A percentile compares a stretch with the other conserved stretches of the same genome.
Conservation (phyloP, 2,113 vertebrate species). For the Dolichallabes microphthalmus region DNA sequence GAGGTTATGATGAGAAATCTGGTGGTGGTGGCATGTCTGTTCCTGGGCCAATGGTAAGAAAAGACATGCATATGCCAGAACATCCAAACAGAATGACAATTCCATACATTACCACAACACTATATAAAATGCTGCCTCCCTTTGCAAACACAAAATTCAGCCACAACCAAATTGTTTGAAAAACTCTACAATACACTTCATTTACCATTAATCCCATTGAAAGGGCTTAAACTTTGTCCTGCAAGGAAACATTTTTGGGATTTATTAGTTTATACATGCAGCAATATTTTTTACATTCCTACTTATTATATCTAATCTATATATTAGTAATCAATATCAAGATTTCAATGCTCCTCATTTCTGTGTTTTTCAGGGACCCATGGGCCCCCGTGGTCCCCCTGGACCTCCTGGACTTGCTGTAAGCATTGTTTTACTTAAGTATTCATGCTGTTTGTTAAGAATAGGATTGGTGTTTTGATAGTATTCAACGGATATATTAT, state of each 20-base stretch:
- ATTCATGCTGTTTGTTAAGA: not conserved
- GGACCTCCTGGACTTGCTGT: slow-evolving; percentile 86
- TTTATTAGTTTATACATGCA: not conserved
- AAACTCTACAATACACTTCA: not conserved
- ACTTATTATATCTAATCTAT: not conserved
- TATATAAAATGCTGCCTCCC: not conserved
- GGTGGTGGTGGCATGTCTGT: slow-evolving; percentile 70
- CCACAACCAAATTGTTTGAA: not conserved
- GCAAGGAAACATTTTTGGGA: not conserved
- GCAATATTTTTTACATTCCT: not conserved
- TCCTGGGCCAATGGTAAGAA: slow-evolving; percentile 88
- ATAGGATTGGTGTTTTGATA: not conserved
- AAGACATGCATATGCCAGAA: not conserved
- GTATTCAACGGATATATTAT: not conserved
- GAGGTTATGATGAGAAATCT: slow-evolving; percentile 90
- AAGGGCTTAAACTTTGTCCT: not conserved
- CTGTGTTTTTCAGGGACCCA: slow-evolving; percentile 80
- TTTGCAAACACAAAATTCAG: not conserved
- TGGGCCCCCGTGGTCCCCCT: slow-evolving; percentile 90
- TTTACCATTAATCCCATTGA: not conserved
- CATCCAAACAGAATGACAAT: too few species aligned
- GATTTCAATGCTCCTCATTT: slow-evolving; percentile 37
- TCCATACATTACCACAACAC: not conserved
- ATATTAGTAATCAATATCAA: too few species aligned
- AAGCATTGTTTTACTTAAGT: slow-evolving; percentile 67